Evolutionary conservation across 2,797 vertebrate species (phyloP), one percentile per base, ranked within the genome.

Genomic region (Vultur gryphus): DNA sequence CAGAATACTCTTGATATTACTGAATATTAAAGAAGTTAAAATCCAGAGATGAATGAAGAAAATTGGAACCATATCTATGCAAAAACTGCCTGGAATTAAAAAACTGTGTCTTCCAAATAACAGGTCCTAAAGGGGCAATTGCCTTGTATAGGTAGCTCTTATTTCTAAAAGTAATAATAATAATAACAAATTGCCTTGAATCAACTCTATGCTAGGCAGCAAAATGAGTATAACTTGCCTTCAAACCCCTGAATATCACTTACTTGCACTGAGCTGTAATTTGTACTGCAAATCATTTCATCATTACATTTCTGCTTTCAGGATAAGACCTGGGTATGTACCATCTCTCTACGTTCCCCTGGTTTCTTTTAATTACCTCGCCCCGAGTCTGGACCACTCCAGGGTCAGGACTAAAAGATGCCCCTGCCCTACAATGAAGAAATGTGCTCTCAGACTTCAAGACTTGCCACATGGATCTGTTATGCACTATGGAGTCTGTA

Each of bases 41-140:
- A 64, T 69, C 23, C 46, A 51, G 55, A 81, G 26, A 28, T 51
- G n/a, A 76, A 65, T 77, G 24, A 73, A 81, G 55, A 87, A 91
- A 79, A 78, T 88, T 94, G 52, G 76, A 91, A 55, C 21, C 3
- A 6, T 65, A 86, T 84, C 90, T 91, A 84, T 95, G 95, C 95
- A 96, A 91, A 92, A 94, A 29, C 35, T 79, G 43, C 54, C 85
- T 66, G 10, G 0, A 87, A 90, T 88, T 81, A 87, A 95, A 94
- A 87, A 65, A 37, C 9, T 10, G 1, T 61, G 93, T 97, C 95
- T 96, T 96, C 93, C 96, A 90, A 86, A 78, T 71, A 91, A 55
- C 58, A 78, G 28, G 39, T 94, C 57, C 65, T 81, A 75, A 86
- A 43, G 25, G 54, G 25, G 20, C n/a, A 87, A 77, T 88, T 90